Base-by-base conservation (phyloP, 2,888 invertebrate species). In the Tinea semifulvella region DNA sequence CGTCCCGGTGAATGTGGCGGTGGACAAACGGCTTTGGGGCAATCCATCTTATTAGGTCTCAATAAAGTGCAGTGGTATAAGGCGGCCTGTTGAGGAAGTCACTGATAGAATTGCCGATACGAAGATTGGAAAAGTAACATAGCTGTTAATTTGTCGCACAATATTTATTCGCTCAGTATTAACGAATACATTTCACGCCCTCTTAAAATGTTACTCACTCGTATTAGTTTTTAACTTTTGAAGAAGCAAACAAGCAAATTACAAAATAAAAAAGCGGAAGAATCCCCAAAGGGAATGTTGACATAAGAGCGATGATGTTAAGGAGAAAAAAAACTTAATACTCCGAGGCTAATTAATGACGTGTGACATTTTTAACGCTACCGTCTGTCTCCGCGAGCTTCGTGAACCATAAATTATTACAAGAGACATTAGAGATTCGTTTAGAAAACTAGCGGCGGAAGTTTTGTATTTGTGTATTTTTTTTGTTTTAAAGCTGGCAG, bases 361-460 rank as follows among this genome's bases (percentile, higher is more conserved):
- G 61, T 61, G 65, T 67, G 68, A 70, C 68, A 69, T 62, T 60
- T 54, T 56, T 64, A 60, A 58, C 60, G 66, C 66, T 68, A 63
- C 68, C 63, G 64, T 57, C 62, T 61, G 61, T 57, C 63, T 57
- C 54, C 55, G 48, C 49, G 54, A 55, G 55, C 55, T 50, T 57
- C 58, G 58, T 56, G 51, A 49, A 51, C 54, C 59, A 65, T 72
- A 67, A 71, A 68, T 69, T 66, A 66, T 40, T 19, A 31, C 16
- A 17, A 28, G 31, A 10, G 43, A 43, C 43, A 43, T 43, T 31
- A 43, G 31, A 31, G n/a, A 31, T 40, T 40, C 20, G 40, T 22
- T 22, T 22, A 40, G 40, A 40, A 38, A 18, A 22, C 40, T 40
- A 22, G 28, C 31, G 43, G 31, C 43, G 43, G 31, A 40, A 19